These are phyloP conservation scores for Ictalurus punctatus DNA, from an alignment of 2,113 vertebrate species.

Conservation along the genomic window DNA sequence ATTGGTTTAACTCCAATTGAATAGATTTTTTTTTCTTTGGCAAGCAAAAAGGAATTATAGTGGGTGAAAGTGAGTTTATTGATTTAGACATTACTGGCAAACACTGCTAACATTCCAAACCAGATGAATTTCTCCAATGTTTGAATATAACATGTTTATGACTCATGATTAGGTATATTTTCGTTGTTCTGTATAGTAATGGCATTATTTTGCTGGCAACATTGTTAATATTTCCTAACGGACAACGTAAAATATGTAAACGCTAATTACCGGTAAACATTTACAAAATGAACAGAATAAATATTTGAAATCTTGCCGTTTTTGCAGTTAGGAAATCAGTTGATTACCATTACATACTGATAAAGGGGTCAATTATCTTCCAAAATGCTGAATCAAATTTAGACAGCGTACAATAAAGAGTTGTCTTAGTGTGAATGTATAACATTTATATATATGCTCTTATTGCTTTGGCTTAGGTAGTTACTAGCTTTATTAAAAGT, in stretches of 20 bases:
- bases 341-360: background rate
- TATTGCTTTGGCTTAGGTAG: background rate
- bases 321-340: conserved; percentile 8
- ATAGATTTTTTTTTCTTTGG: background rate
- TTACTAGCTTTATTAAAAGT: conserved; percentile 24
- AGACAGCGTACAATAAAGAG: background rate
- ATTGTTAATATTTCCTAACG: conserved; percentile 19
- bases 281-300: conserved; percentile 28
- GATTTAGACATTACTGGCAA: conserved; percentile 24
- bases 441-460: background rate
- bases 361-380: background rate
- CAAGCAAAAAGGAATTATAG: conserved; percentile 13
- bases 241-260: background rate
- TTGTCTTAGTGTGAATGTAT: background rate
- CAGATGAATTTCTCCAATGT: conserved; percentile 1
- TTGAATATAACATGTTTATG: conserved; percentile 20
- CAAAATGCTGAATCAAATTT: background rate
- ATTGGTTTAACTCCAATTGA: background rate
- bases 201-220: conserved; percentile 17
- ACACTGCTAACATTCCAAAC: background rate
- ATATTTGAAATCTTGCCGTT: conserved; percentile 5
- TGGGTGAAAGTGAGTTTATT: conserved; percentile 13
- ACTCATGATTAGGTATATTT: conserved; percentile 17
- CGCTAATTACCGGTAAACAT: conserved; percentile 26
- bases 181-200: conserved; percentile 16